Evolutionary conservation across 2,113 vertebrate species (phyloP), one percentile per base, ranked within the genome.

Genomic region (Panthera leo): DNA sequence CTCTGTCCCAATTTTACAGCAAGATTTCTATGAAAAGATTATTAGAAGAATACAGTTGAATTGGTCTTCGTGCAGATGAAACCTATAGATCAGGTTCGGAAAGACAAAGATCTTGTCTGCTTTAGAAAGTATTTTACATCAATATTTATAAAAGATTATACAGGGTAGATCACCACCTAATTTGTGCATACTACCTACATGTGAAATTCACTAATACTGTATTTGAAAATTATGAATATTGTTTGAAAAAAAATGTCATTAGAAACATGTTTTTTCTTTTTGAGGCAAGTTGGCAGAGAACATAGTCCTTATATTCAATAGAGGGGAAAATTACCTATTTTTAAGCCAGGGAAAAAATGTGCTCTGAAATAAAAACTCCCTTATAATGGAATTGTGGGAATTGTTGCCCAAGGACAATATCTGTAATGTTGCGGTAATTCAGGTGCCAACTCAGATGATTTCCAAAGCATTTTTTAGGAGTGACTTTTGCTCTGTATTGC

Each of bases 261-360:
- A 55, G 71, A 45, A 94, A 97, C 80, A 48, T 89, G 34, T 55
- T 45, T 87, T 95, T 83, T n/a, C 58, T 73, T n/a, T 13, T 7
- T 75, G 14, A 95, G 68, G 39, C 91, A 93, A 23, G 6, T 76
- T 85, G 6, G 11, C 79, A 19, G 75, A 95, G 86, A 36, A 45
- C 21, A 14, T 51, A 67, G n/a, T 55, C 27, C 92, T 94, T 83
- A n/a, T 84, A 45, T 70, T 92, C 31, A 88, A 2, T 79, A 51
- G 13, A 58, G 45, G 45, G 68, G 5, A 0, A n/a, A 67, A 82
- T 84, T 23, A 45, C 8, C 9, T 63, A 34, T 89, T 95, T 96
- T 94, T 95, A 83, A 89, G 31, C 65, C 61, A 83, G 36, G 36
- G 10, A 79, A 39, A 39, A 86, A 90, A 18, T 83, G n/a, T 80